phyloP scores from a whole-genome alignment of 2,888 invertebrate species.

The Pterostichus madidus region DNA sequence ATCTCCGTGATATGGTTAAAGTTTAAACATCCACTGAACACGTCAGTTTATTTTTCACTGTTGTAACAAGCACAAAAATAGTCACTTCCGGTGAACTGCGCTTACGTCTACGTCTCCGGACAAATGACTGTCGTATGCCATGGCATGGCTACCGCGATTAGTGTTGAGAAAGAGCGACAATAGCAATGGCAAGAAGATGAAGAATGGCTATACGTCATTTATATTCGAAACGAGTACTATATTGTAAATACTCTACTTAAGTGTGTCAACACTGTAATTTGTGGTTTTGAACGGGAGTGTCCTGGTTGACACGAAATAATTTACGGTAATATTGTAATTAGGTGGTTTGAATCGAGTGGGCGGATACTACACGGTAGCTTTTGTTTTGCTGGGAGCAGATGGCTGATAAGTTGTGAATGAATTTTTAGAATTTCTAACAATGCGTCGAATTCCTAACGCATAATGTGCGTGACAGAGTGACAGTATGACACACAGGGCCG shows the following conservation, averaged over 20 bases:
- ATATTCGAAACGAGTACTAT: conserved; percentile 35
- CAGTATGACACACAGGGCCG: not conserved
- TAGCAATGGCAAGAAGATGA: conserved; percentile 5
- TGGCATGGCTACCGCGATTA: conserved; percentile 20
- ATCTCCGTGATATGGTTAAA: conserved; percentile 54
- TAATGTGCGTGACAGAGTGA: conserved; percentile 20
- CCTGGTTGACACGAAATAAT: conserved; percentile 41
- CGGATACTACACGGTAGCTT: conserved; percentile 45
- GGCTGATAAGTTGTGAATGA: conserved; percentile 52
- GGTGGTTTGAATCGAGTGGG: conserved; percentile 45
- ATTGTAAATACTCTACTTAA: conserved; percentile 23
- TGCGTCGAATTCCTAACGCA: conserved; percentile 2
- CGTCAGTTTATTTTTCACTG: conserved; percentile 70
- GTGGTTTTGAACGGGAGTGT: conserved; percentile 25
- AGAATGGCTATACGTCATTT: conserved; percentile 45
- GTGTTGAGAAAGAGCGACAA: conserved; percentile 17
- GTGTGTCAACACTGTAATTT: conserved; percentile 26
- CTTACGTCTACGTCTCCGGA: conserved; percentile 40
- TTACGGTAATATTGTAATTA: conserved; percentile 47
- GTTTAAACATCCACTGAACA: conserved; percentile 50
- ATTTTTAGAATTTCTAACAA: conserved; percentile 25
- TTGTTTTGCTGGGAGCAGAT: conserved; percentile 53
- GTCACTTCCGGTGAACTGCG: conserved; percentile 71
- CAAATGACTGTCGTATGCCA: conserved; percentile 33
- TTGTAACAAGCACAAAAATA: conserved; percentile 71